Conservation (phyloP, 2,888 invertebrate genomes). For the Melipona beecheii region DNA sequence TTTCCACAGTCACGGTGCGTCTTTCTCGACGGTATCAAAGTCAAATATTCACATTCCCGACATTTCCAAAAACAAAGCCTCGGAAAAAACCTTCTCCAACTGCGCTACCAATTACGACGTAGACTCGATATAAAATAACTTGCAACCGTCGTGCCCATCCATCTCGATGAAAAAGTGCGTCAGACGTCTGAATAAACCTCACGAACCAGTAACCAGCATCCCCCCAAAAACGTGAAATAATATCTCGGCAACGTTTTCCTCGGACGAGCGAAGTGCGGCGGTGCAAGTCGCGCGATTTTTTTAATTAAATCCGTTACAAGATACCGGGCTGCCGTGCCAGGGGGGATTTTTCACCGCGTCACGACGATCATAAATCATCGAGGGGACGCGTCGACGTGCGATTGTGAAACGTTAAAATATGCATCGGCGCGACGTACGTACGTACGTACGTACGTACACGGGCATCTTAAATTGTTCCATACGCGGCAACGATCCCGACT, state of each 20-base stretch:
- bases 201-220: too few relatives aligned
- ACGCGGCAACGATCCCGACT: conserved; percentile 55
- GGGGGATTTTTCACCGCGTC: conserved; percentile 36
- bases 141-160: too few relatives aligned
- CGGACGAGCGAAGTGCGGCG: too few relatives aligned
- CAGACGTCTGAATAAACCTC: neutral
- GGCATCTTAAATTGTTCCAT: conserved; percentile 61
- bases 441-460: conserved; percentile 26
- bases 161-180: neutral
- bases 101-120: too few relatives aligned
- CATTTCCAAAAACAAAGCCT: too few relatives aligned
- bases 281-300: conserved; percentile 5
- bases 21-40: too few relatives aligned
- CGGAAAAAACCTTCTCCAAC: too few relatives aligned
- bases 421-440: conserved; percentile 21
- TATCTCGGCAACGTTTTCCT: too few relatives aligned
- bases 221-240: too few relatives aligned
- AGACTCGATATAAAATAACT: too few relatives aligned
- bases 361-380: conserved; percentile 50
- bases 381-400: conserved; percentile 40
- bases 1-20: too few relatives aligned
- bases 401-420: conserved; percentile 50
- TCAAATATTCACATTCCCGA: too few relatives aligned
- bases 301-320: conserved; percentile 49
- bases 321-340: neutral